Base-by-base conservation (phyloP, 2,888 invertebrate species). In the Deilephila elpenor region DNA sequence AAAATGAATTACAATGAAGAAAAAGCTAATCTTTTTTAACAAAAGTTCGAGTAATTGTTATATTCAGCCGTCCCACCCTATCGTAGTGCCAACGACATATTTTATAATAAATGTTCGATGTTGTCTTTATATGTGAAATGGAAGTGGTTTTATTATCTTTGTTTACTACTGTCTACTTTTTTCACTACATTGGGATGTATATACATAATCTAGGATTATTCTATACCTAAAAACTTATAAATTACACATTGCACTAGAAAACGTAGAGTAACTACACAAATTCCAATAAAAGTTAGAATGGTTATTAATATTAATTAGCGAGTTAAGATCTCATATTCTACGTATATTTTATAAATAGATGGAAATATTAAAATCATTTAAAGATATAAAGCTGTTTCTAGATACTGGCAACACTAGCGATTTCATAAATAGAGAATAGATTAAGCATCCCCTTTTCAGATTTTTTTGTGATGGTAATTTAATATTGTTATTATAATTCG, bases 241-340 rank as follows among this genome's bases (percentile, higher is more conserved):
- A 25, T 19, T 44, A 67, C 29, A 67, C 25, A 20, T 44, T 67
- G 44, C 67, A 67, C 67, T 67, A 67, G 67, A 51, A 25, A 67
- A 17, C 17, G 25, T 67, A 67, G 67, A 44, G 44, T 37, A 44
- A 37, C 20, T 44, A 67, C 67, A 67, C 67, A 44, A 51, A 67
- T 67, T 44, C 17, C 17, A 14, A 17, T 64, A 44, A 8, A 51
- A 7, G 14, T 51, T 29, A 67, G 67, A 51, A 67, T 51, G n/a
- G 11, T 64, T 20, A 64, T 25, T 67, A 51, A 14, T 51, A 44
- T 67, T 44, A 25, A 51, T 20, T 51, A 67, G 51, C 20, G 44
- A 67, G 34, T 62, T 20, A 44, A 44, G 14, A 20, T 8, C 44
- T 44, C 25, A 14, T 67, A 11, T 56, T 56, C 56, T 53, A 53